Evolutionary conservation across 2,113 vertebrate species (phyloP), one percentile per base, ranked within the genome.

Genomic region (Phalacrocorax brasilianus): DNA sequence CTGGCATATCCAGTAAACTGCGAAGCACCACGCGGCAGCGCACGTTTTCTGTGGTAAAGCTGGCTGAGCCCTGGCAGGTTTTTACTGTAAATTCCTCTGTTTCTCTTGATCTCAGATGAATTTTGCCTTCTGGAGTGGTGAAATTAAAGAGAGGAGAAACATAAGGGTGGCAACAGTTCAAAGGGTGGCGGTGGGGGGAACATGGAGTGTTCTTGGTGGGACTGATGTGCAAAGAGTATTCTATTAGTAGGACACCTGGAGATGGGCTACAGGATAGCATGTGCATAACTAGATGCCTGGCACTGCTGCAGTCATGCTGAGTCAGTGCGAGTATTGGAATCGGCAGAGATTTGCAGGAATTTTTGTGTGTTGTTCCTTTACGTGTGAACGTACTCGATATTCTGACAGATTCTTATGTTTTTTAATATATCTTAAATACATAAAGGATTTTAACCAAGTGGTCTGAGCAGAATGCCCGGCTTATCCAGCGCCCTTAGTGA

Each of bases 371-470:
- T 44, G 71, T 63, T 20, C 15, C 40, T 40, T 58, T 35, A 17
- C 0, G 7, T 35, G 32, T 32, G 50, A 81, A 58, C 13, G 5
- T 4, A 35, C 52, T 66, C 2, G 21, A 44, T 3, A 1, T 22
- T 44, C 50, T 56, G 42, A 35, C 32, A 16, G 5, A 5, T 33
- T 59, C 32, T 47, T n/a, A 35, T 70, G 28, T 44, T 79, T 30
- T 47, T n/a, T 19, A 22, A 52, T 44, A 2, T 8, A 11, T 49
- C 35, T 71, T 58, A 7, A 68, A 40, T n/a, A 8, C 9, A 6
- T 30, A 24, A 76, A 76, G 47, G 19, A 21, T 47, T 9, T 53
- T 47, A 47, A 28, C 53, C 22, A 27, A 38, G 55, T 6, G 12
- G 45, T 21, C 35, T 2, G 10, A 76, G 53, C 28, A 45, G 70